Evolutionary conservation across 1,140 invertebrate genomes (phyloP).

Genomic region (Drosophila tropicalis): DNA sequence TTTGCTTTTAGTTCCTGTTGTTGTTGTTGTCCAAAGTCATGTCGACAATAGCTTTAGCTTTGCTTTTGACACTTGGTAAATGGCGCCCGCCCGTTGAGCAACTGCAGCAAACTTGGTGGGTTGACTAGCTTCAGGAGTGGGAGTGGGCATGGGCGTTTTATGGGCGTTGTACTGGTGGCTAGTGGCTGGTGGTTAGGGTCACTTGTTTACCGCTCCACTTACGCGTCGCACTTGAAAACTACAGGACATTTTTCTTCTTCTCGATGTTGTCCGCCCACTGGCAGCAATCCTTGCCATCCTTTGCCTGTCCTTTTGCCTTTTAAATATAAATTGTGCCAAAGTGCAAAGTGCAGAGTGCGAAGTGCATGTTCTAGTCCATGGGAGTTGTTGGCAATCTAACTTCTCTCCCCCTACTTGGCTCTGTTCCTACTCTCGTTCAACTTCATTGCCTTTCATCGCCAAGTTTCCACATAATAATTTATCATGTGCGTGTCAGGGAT

Average conservation of each 20-base stretch:
- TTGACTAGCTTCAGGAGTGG: conserved; percentile 5
- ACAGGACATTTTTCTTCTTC: conserved; percentile 53
- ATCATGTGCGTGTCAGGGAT: conserved; percentile 62
- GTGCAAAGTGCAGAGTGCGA: conserved; percentile 57
- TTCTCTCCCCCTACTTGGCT: neutral
- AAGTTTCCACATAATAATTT: conserved; percentile 63
- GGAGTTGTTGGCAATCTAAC: neutral
- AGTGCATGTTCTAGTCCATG: conserved; percentile 15
- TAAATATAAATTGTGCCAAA: conserved; percentile 62
- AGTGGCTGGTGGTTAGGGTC: conserved; percentile 41
- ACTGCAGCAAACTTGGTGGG: conserved; percentile 62
- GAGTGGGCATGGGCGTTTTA: conserved; percentile 5
- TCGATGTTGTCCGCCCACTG: conserved; percentile 17
- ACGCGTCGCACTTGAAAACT: conserved; percentile 60
- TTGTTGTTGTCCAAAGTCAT: conserved; percentile 78
- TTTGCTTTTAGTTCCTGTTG: neutral
- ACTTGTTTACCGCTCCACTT: conserved; percentile 78
- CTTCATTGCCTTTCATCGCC: conserved; percentile 57
- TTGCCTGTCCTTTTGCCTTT: conserved; percentile 32
- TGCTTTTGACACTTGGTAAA: conserved; percentile 83
- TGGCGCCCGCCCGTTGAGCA: conserved; percentile 78
- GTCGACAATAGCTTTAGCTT: conserved; percentile 82
- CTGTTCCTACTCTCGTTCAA: neutral
- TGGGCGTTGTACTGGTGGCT: conserved; percentile 10
- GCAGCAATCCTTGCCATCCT: conserved; percentile 7